Evolutionary conservation across 2,888 invertebrate genomes (phyloP), one percentile per base, ranked within the genome.

Genomic region (Ophraella communa): DNA sequence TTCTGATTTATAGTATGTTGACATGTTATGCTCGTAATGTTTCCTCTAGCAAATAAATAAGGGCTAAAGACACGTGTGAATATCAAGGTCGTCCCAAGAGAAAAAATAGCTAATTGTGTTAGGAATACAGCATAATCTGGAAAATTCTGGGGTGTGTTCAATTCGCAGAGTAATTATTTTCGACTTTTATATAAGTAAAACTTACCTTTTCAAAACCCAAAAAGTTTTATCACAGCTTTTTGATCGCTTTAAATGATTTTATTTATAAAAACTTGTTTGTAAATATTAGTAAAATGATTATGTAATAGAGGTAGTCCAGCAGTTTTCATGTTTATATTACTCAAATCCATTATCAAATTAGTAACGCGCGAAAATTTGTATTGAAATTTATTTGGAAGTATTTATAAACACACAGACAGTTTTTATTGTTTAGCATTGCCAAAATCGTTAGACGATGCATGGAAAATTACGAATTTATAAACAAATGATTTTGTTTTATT

Each of bases 361-460:
- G 42, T 17, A 54, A 49, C n/a, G 49, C 14, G 17, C 24, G 8
- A 27, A 47, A 45, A 45, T 11, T 23, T 18, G 21, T 14, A 11
- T 10, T 23, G n/a, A 23, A 47, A 21, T 24, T 7, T n/a, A 2
- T 27, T 23, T 49, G 14, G 23, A 7, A 49, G 24, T 49, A 49
- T 49, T 49, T 49, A 49, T 49, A 49, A 47, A 24, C 27, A 8
- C 10, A 49, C 24, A 24, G 49, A 24, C 49, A 49, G 11, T 49
- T 23, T 23, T 49, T 27, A 49, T 23, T 14, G 24, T 47, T 21
- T 27, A 27, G 17, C 24, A n/a, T 24, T 51, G 52, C 52, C 52
- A 52, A 52, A 14, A 52, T 5, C 17, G 52, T 30, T 11, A 17
- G 30, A 18, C 20, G 33, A 17, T 30, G 30, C 30, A 4, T 52